Base-by-base conservation (phyloP, 2,888 invertebrate genomes). In the Neuroscelio doddi region DNA sequence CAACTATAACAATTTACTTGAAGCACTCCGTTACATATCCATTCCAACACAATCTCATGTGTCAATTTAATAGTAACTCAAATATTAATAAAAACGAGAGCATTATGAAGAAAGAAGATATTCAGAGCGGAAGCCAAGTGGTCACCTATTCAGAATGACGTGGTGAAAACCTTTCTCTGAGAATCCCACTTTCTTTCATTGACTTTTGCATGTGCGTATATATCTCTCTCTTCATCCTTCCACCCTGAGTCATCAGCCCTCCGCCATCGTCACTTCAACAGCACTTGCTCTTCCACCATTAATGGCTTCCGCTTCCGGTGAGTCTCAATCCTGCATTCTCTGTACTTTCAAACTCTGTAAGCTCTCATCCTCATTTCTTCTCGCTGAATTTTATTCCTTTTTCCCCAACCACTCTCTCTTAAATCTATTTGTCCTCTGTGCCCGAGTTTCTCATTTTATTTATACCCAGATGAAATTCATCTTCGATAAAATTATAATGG, bases 281-380 rank as follows among this genome's bases (percentile, higher is more conserved):
- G 21, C 21, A 21, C 21, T 21, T 21, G 21, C 21, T 21, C 21
- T 10, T 30, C n/a, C 30, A 30, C 30, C 30, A 30, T 30, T 38
- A 38, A 38, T 38, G 38, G 14, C 38, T 38, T 38, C 38, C 38
- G 21, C 38, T 38, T 38, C 38, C 38, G 38, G 16, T 17, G 38
- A 17, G 16, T 15, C 38, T 16, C 16, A 17, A 38, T 38, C 66
- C 64, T 64, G 65, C 64, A 65, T 64, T 69, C 68, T 70, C 62
- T 62, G 42, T 66, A 41, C 64, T 53, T 56, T 39, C 32, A 9
- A 39, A 62, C 34, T 34, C 14, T 5, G 14, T 2, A 14, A 34
- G 10, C 10, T 34, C 14, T 1, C 34, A 21, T 21, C 12, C 14
- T 34, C 7, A 7, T 12, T 34, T 34, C 12, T n/a, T n/a, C 34